These are phyloP conservation scores for Zeuzera pyrina DNA, from an alignment of 2,888 invertebrate species.

Conservation along the genomic window DNA sequence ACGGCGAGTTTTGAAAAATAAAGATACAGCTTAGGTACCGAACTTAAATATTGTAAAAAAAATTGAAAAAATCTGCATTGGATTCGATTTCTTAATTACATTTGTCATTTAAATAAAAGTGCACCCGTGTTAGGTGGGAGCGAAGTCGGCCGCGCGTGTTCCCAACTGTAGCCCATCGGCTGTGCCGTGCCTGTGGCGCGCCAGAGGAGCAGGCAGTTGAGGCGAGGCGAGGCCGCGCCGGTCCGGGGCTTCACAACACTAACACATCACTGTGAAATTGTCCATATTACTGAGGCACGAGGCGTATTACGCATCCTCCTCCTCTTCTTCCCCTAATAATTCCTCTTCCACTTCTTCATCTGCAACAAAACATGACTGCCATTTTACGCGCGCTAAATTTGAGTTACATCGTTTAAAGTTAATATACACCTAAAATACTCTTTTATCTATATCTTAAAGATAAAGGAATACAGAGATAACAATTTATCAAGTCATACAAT, in stretches of 20 bases:
- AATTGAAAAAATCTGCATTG: slow-evolving; percentile 63
- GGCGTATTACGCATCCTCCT: slow-evolving; percentile 72
- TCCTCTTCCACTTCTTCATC: slow-evolving; percentile 70
- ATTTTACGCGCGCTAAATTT: neutral
- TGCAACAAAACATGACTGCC: slow-evolving; percentile 43
- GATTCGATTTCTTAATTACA: slow-evolving; percentile 66
- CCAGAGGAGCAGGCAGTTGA: slow-evolving; percentile 39
- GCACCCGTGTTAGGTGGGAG: slow-evolving; percentile 70
- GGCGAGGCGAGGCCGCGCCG: slow-evolving; percentile 64
- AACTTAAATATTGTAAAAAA: slow-evolving; percentile 62
- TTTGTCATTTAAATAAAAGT: slow-evolving; percentile 72
- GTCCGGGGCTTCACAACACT: slow-evolving; percentile 66
- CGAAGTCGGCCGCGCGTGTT: slow-evolving; percentile 62
- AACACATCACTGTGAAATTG: slow-evolving; percentile 74
- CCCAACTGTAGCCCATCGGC: slow-evolving; percentile 39
- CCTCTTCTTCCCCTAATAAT: slow-evolving; percentile 64
- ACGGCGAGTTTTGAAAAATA: slow-evolving; percentile 39
- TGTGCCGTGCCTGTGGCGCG: slow-evolving; percentile 9
- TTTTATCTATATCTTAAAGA: too few relatives aligned
- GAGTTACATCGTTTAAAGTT: too few relatives aligned
- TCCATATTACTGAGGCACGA: slow-evolving; percentile 56
- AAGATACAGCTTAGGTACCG: slow-evolving; percentile 61
- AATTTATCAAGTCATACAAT: too few relatives aligned
- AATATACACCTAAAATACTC: too few relatives aligned
- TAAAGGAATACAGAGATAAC: too few relatives aligned